A percentile compares a stretch with the other conserved stretches of the same genome.
These are phyloP conservation scores for Rhyacophila evoluta DNA, from an alignment of 2,888 invertebrate species.

Conservation along the genomic window DNA sequence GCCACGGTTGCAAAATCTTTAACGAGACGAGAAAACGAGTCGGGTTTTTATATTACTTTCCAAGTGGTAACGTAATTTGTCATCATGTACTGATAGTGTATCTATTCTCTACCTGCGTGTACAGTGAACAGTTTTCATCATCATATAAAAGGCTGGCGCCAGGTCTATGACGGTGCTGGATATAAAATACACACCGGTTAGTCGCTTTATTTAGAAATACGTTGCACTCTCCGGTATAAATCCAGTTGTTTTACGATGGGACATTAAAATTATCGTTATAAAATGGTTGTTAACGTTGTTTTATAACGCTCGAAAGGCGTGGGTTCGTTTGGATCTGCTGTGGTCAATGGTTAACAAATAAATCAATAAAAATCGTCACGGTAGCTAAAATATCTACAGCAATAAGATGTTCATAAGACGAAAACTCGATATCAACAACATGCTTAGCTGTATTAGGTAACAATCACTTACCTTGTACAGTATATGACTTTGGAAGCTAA, in stretches of 20 bases:
- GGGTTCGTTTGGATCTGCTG: too few relatives aligned
- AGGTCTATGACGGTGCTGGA: neutral
- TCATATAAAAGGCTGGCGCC: neutral
- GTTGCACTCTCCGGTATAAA: neutral
- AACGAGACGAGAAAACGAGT: neutral
- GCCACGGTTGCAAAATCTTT: neutral
- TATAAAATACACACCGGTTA: constrained; percentile 7
- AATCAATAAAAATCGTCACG: too few relatives aligned
- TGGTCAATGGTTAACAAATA: too few relatives aligned
- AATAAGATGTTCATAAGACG: too few relatives aligned
- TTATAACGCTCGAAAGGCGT: neutral
- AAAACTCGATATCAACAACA: too few relatives aligned
- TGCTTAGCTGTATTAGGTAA: too few relatives aligned
- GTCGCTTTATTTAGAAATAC: constrained; percentile 8
- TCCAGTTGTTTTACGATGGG: neutral
- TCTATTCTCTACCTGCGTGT: neutral
- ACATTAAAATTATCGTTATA: neutral
- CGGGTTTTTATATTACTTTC: neutral
- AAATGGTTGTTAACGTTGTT: neutral
- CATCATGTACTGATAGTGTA: neutral
- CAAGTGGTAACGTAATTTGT: neutral
- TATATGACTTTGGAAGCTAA: too few relatives aligned
- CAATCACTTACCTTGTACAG: too few relatives aligned
- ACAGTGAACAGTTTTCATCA: neutral
- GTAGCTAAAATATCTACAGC: too few relatives aligned